Base-by-base conservation (phyloP, 2,797 vertebrate species). In the Cirrhinus molitorella region DNA sequence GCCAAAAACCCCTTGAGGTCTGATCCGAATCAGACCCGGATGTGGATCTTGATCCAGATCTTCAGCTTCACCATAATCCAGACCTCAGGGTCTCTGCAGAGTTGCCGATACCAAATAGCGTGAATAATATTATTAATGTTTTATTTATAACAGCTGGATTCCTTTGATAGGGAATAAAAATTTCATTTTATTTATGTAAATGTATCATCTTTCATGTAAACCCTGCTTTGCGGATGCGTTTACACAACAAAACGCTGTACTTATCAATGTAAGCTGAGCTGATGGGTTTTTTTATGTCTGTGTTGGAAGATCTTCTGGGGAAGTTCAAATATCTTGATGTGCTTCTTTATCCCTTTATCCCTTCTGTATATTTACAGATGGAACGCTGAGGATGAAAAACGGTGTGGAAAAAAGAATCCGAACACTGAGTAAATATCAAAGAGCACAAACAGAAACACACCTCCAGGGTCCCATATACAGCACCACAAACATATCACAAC, bases 171-270 rank as follows among this genome's bases (percentile, higher is more conserved):
- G 1, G 43, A 81, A 73, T 81, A 63, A 13, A 63, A 73, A 9
- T 51, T 51, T 81, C 28, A 81, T 81, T 81, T 49, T 45, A 63
- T 63, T 73, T 73, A 73, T 73, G 68, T 63, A 81, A 73, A 49
- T 51, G 53, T 47, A 23, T 81, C 79, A 72, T 72, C 68, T 40
- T 61, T 63, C 55, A 49, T 81, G 79, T 73, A 81, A 73, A 72
- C 40, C 55, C 40, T 63, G 34, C 68, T 63, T 72, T 49, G 40
- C n/a, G 14, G 79, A 61, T 81, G 68, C 28, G 16, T 73, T 81
- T 81, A 81, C 79, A 81, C 79, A 63, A 63, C 55, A 61, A 63
- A 81, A 73, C 34, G 43, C 43, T 63, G 67, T 51, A 81, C 55
- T 81, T 73, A 72, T 63, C 53, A 73, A 49, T 63, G 79, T 63